A percentile compares a stretch with the other conserved stretches of the same genome.
phyloP scores from a whole-genome alignment of 1,140 invertebrate species.

The Lepidurus couesii region DNA sequence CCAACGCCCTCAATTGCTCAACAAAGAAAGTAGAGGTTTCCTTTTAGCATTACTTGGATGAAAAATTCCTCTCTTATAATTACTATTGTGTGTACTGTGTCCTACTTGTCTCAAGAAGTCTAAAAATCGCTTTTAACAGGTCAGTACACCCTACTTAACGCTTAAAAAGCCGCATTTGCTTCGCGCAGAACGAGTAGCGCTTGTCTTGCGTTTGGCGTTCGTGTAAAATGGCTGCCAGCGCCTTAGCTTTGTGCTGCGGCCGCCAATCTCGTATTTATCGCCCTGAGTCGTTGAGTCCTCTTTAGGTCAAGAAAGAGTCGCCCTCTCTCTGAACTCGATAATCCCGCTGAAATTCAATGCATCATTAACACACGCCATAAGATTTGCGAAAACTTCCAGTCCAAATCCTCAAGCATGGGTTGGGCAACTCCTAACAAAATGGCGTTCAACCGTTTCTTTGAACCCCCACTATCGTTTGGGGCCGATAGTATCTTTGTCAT shows the following conservation, averaged over 20 bases:
- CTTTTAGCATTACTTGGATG: neutral
- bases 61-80: too few relatives aligned
- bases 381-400: neutral
- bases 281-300: neutral
- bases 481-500: neutral
- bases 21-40: slow-evolving; percentile 6
- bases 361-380: neutral
- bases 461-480: neutral
- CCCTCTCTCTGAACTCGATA: neutral
- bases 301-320: neutral
- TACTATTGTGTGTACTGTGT: too few relatives aligned
- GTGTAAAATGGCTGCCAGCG: slow-evolving; percentile 20
- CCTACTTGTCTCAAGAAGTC: neutral
- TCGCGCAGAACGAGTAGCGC: neutral
- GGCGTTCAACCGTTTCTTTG: neutral
- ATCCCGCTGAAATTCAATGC: slow-evolving; percentile 21
- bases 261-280: slow-evolving; percentile 21
- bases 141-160: neutral
- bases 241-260: slow-evolving; percentile 20
- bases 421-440: neutral
- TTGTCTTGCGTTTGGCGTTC: neutral
- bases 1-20: slow-evolving; percentile 20
- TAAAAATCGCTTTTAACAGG: neutral
- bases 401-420: neutral
- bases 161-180: neutral